These are phyloP conservation scores for Thymelicus sylvestris DNA, from an alignment of 2,888 invertebrate genomes.

Conservation along the genomic window DNA sequence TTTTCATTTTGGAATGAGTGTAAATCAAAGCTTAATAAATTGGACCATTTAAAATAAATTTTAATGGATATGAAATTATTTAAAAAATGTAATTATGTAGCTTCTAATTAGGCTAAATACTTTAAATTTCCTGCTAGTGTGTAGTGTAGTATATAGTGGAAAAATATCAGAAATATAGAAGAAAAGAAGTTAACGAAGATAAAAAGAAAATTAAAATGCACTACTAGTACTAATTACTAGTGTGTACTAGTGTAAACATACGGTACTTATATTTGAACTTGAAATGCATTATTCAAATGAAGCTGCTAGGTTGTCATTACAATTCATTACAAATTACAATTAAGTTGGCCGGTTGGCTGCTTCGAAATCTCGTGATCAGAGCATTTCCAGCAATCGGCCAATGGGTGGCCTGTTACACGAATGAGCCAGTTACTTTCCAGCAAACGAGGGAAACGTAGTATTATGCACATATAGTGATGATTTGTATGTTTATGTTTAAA, in stretches of 20 bases:
- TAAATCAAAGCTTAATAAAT: constrained; percentile 3
- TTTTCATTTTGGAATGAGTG: constrained; percentile 13
- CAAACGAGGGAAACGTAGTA: neutral
- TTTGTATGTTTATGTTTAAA: too few species aligned
- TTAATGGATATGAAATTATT: neutral
- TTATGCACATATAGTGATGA: neutral
- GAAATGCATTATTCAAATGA: constrained; percentile 21
- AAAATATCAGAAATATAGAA: too few species aligned
- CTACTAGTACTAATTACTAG: too few species aligned
- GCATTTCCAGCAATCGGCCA: constrained; percentile 21
- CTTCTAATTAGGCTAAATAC: too few species aligned
- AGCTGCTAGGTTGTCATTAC: constrained; percentile 17
- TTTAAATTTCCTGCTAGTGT: too few species aligned
- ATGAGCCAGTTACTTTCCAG: constrained; percentile 26
- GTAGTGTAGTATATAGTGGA: too few species aligned
- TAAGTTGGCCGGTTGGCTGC: constrained; percentile 11
- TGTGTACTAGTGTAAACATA: too few species aligned
- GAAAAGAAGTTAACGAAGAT: neutral
- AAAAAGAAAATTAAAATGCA: neutral
- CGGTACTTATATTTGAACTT: neutral
- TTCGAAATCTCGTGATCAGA: constrained; percentile 26
- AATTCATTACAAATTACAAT: constrained; percentile 35
- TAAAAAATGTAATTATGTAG: neutral
- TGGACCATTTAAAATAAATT: neutral
- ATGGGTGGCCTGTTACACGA: constrained; percentile 27